These are phyloP conservation scores for Hycleus phaleratus DNA, from an alignment of 1,140 invertebrate genomes.

Conservation along the genomic window DNA sequence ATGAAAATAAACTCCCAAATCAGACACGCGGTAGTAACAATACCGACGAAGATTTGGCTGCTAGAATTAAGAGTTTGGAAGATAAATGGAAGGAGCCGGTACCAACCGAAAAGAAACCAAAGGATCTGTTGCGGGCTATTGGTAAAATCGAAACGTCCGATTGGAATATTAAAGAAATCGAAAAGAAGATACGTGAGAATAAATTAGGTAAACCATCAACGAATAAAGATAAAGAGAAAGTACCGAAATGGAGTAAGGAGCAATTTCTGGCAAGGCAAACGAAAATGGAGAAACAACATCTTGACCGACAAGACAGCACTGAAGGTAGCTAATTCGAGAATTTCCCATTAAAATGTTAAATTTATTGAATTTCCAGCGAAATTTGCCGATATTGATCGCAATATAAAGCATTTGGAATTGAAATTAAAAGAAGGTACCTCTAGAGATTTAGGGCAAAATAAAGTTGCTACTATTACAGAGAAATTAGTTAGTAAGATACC, in stretches of 20 bases:
- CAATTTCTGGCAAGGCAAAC: constrained; percentile 75
- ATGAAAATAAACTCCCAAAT: constrained; percentile 53
- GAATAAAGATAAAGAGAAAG: constrained; percentile 64
- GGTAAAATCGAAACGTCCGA: constrained; percentile 85
- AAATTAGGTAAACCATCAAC: constrained; percentile 59
- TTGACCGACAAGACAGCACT: constrained; percentile 48
- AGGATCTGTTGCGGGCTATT: constrained; percentile 77
- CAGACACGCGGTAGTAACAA: constrained; percentile 43
- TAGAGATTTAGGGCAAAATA: constrained; percentile 67
- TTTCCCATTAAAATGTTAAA: no score
- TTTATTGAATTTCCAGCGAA: constrained; percentile 37
- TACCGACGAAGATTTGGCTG: constrained; percentile 60
- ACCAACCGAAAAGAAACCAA: constrained; percentile 66
- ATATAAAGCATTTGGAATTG: constrained; percentile 68
- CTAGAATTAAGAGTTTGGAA: constrained; percentile 61
- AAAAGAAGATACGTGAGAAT: constrained; percentile 83
- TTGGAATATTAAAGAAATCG: constrained; percentile 88
- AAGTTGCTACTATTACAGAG: constrained; percentile 80
- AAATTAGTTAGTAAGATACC: constrained; percentile 64
- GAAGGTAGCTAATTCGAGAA: constrained; percentile 27
- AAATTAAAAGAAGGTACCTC: constrained; percentile 72
- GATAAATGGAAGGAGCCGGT: constrained; percentile 54
- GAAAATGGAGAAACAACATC: constrained; percentile 60
- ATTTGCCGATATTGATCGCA: constrained; percentile 71
- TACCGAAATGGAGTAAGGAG: constrained; percentile 85